Evolutionary conservation across 2,113 vertebrate species (phyloP).

Genomic region (Centrocercus urophasianus): DNA sequence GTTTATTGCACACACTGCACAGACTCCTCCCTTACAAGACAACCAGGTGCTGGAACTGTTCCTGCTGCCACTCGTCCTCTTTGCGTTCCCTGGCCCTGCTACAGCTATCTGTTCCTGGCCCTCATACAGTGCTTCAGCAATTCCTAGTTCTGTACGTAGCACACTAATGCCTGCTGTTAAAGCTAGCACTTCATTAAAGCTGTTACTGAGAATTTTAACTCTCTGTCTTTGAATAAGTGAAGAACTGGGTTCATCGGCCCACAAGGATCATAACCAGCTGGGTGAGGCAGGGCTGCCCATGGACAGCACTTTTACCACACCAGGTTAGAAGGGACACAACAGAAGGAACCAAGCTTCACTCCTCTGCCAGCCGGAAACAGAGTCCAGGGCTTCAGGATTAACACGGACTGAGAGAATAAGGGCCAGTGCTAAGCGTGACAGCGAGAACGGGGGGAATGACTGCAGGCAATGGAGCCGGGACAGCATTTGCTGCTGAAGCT

Average conservation of each 20-base stretch:
- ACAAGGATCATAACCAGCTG: accelerated
- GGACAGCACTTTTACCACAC: accelerated
- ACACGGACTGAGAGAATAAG: background rate
- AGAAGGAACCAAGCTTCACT: background rate
- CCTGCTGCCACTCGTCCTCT: background rate
- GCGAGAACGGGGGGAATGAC: accelerated
- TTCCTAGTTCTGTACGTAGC: accelerated
- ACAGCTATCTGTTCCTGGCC: background rate
- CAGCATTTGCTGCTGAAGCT: accelerated
- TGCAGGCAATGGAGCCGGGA: accelerated
- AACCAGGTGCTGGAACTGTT: background rate
- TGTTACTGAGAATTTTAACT: no score
- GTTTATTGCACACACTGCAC: background rate
- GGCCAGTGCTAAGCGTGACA: accelerated
- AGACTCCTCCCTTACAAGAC: background rate
- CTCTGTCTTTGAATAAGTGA: background rate
- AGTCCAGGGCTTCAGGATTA: background rate
- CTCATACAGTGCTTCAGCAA: accelerated
- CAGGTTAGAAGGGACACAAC: background rate
- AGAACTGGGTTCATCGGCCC: background rate
- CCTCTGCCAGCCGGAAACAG: background rate
- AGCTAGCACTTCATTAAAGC: background rate
- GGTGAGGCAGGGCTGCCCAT: accelerated
- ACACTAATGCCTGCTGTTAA: accelerated
- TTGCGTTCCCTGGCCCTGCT: background rate